Evolutionary conservation across 2,888 invertebrate species (phyloP).

Genomic region (Stegana nigrithorax): DNA sequence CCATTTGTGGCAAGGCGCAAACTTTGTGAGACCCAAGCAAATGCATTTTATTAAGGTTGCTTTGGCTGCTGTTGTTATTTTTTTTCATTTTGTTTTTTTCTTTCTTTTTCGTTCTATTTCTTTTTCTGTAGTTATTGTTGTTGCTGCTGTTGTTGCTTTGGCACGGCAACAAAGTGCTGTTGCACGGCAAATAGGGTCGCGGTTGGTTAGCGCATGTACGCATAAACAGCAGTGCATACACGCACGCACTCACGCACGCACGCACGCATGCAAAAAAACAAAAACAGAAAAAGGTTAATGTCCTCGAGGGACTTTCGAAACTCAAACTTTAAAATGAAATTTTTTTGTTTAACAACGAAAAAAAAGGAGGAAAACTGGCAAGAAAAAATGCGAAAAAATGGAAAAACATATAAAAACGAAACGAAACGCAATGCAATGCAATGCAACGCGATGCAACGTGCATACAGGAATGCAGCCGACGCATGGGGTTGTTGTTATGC

Average conservation of each 20-base stretch:
- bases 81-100: neutral
- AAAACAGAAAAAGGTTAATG: conserved; percentile 62
- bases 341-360: neutral
- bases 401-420: conserved; percentile 38
- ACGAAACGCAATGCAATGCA: conserved; percentile 31
- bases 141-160: conserved; percentile 21
- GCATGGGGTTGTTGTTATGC: too few relatives aligned
- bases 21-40: too few relatives aligned
- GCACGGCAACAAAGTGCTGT: conserved; percentile 1
- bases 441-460: conserved; percentile 42
- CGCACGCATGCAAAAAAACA: conserved; percentile 51
- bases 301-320: conserved; percentile 63
- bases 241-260: conserved; percentile 3
- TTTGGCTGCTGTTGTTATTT: conserved; percentile 28
- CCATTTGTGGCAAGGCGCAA: too few relatives aligned
- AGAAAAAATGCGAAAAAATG: conserved; percentile 28
- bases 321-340: conserved; percentile 55
- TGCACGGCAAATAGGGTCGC: conserved; percentile 13
- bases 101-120: neutral
- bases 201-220: conserved; percentile 26
- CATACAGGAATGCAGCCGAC: too few relatives aligned
- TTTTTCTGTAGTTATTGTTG: conserved; percentile 26
- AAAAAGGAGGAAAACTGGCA: conserved; percentile 20
- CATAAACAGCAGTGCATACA: neutral
- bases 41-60: conserved; percentile 48